Percentiles rank a stretch among this genome's conserved stretches.
Evolutionary conservation across 53 echinoderm and acorn worm species (phyloP).

Genomic region (Patiria pectinifera): DNA sequence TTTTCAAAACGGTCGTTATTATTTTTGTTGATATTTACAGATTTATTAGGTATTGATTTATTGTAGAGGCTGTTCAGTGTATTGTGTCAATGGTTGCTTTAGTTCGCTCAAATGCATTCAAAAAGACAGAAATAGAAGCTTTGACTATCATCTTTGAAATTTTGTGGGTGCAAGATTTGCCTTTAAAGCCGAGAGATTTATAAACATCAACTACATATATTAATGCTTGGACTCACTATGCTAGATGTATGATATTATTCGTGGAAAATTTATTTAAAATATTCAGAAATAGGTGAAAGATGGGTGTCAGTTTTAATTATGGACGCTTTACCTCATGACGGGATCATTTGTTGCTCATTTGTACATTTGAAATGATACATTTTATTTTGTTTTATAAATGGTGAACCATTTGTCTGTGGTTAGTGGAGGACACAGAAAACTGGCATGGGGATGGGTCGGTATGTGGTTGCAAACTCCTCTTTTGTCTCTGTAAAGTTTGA

Average conservation of each 20-base stretch:
- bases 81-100: not conserved
- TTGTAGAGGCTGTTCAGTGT: slow-evolving; percentile 38
- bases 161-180: not conserved
- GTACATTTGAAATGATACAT: no score
- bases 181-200: not conserved
- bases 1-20: not conserved
- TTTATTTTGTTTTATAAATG: no score
- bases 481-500: no score
- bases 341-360: no score
- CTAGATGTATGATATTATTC: not conserved
- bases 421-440: no score
- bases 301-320: not conserved
- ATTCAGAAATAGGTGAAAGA: not conserved
- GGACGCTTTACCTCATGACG: not conserved
- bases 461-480: no score
- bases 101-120: not conserved
- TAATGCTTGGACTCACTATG: not conserved
- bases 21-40: not conserved
- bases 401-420: no score
- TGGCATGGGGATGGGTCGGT: no score
- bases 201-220: no score
- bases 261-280: not conserved
- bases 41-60: not conserved
- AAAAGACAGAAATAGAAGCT: not conserved
- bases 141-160: not conserved